Evolutionary conservation across 2,888 invertebrate genomes (phyloP), one percentile per base, ranked within the genome.

Genomic region (Bellardia pandia): DNA sequence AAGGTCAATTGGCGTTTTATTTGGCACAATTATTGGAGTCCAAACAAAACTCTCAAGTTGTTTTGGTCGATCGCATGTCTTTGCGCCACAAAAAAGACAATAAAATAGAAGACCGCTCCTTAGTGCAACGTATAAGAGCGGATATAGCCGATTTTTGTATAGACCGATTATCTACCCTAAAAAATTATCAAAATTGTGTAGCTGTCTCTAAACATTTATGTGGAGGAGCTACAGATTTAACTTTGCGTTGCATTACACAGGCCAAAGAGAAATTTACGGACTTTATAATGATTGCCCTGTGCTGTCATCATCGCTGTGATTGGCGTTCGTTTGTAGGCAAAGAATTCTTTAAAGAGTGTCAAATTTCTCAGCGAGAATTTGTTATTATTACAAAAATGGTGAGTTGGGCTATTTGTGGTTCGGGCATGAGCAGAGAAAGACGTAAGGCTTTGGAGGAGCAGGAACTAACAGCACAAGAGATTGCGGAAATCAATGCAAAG

Each of bases 351-450:
- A 90, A 93, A 88, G 93, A 94, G 64, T 92, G 95, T 85, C 95
- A 95, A 3, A 94, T 97, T 48, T 93, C 92, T 0, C 93, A 93
- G 0, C 94, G 95, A 1, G 96, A 98, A 78, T 96, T 98, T 92
- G 94, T 96, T 89, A 94, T 97, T 40, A 95, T 98, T 91, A 95
- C 96, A 83, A 96, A 97, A 88, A 95, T 98, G 91, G 97, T 97
- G 8, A 97, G 98, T 91, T 98, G 98, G 98, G 98, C 97, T 0
- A 97, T 97, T 2, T 98, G 98, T 93, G 97, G 97, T 7, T 94
- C 94, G 0, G 96, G 96, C 0, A 94, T 95, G 87, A 96, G 95
- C 90, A 94, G 95, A 48, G 94, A 95, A 88, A 90, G 91, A 2
- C 90, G 92, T 68, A 92, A 92, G 72, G 90, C 92, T 53, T 83